phyloP scores from a whole-genome alignment of 1,140 invertebrate species.

The Mycetomoellerius zeteki region DNA sequence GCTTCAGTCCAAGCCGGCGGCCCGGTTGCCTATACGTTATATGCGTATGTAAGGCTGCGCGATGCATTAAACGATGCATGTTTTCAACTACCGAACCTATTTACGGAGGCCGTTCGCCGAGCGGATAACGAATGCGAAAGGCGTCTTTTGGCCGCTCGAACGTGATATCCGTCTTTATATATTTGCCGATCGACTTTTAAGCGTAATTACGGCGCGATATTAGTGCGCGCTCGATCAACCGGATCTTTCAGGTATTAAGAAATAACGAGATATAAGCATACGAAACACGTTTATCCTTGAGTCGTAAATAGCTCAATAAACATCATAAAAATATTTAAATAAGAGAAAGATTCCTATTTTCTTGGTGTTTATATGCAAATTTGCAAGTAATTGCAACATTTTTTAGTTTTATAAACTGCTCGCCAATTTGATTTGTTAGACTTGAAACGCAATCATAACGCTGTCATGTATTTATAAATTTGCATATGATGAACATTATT shows the following conservation, averaged over 20 bases:
- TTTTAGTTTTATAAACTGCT: too few relatives aligned
- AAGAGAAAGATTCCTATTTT: too few relatives aligned
- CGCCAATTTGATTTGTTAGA: too few relatives aligned
- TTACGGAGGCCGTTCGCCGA: slow-evolving; percentile 15
- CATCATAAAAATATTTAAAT: background rate
- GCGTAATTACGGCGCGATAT: slow-evolving; percentile 50
- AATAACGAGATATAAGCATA: background rate
- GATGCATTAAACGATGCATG: slow-evolving; percentile 41
- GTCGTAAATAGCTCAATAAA: background rate
- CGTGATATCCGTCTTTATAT: slow-evolving; percentile 27
- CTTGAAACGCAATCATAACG: too few relatives aligned
- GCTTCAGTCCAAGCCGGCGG: slow-evolving; percentile 64
- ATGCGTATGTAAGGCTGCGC: slow-evolving; percentile 45
- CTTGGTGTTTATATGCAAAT: too few relatives aligned
- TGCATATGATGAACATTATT: too few relatives aligned
- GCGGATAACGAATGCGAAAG: slow-evolving; percentile 21
- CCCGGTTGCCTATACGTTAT: slow-evolving; percentile 14
- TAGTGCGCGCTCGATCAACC: background rate
- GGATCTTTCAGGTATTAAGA: slow-evolving; percentile 1
- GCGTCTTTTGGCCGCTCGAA: slow-evolving; percentile 4
- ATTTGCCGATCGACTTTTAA: slow-evolving; percentile 59
- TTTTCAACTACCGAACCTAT: slow-evolving; percentile 34
- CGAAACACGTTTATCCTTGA: background rate
- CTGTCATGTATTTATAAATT: too few relatives aligned
- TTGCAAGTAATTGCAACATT: too few relatives aligned